phyloP scores from a whole-genome alignment of 2,113 vertebrate species.

The Meles meles region DNA sequence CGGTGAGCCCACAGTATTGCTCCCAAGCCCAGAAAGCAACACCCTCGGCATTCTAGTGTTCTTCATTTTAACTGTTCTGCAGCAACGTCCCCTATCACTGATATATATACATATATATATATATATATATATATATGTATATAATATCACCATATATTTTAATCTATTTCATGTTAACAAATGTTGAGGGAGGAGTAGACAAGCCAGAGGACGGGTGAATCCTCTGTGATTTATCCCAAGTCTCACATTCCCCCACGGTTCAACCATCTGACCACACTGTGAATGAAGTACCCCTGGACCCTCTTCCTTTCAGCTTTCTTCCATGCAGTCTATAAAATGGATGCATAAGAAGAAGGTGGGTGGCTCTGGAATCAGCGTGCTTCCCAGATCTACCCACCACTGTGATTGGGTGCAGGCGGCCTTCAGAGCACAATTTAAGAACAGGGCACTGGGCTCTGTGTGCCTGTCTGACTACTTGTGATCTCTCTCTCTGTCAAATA shows the following conservation, averaged over 20 bases:
- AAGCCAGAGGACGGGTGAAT: background rate
- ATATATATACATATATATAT: background rate
- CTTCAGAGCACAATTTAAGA: background rate
- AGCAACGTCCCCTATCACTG: background rate
- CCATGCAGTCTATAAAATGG: background rate
- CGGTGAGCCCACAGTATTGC: background rate
- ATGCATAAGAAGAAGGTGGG: background rate
- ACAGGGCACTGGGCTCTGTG: too few species aligned
- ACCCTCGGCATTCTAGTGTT: background rate
- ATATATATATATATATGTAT: too few species aligned
- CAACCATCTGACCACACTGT: background rate
- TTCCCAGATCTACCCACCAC: background rate
- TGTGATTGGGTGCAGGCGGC: background rate
- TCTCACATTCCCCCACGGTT: background rate
- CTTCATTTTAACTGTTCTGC: background rate
- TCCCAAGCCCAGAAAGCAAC: background rate
- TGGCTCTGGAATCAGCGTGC: background rate
- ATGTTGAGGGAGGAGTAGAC: background rate
- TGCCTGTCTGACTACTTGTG: too few species aligned
- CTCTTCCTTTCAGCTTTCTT: background rate
- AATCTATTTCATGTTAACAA: background rate
- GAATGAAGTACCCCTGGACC: background rate
- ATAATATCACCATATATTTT: too few species aligned
- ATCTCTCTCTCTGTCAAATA: too few species aligned
- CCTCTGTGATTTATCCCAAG: background rate